Evolutionary conservation across 2,797 vertebrate genomes (phyloP).

Genomic region (Prionace glauca): DNA sequence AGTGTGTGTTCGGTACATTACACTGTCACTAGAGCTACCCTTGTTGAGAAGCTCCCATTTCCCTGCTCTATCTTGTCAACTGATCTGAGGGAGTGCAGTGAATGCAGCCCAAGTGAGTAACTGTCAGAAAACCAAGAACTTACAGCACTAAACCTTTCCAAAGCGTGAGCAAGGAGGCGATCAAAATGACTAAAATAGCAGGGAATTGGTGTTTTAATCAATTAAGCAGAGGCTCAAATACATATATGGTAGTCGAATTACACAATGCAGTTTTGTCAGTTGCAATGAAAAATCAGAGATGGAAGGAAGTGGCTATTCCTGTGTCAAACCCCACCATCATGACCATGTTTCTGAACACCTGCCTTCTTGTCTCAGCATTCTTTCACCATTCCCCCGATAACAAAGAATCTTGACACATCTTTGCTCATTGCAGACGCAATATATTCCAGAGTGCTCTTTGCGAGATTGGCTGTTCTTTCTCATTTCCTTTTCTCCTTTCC

Average conservation of each 20-base stretch:
- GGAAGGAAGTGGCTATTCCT: background rate
- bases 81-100: background rate
- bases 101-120: background rate
- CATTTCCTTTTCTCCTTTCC: background rate
- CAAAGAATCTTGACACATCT: background rate
- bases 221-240: background rate
- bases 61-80: too few species aligned
- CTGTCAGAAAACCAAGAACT: background rate
- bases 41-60: background rate
- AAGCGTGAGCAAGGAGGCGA: background rate
- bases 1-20: background rate
- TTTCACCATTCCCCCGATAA: background rate
- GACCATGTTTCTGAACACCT: background rate
- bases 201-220: slow-evolving; percentile 2
- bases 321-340: background rate
- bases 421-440: too few species aligned
- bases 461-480: background rate
- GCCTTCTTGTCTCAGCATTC: background rate
- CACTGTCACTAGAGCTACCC: background rate
- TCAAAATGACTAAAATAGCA: slow-evolving; percentile 6
- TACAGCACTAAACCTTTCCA: background rate
- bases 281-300: background rate
- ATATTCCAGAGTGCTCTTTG: background rate
- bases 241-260: background rate
- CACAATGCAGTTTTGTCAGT: background rate